Evolutionary conservation across 2,113 vertebrate genomes (phyloP).

Genomic region (Excalfactoria chinensis): DNA sequence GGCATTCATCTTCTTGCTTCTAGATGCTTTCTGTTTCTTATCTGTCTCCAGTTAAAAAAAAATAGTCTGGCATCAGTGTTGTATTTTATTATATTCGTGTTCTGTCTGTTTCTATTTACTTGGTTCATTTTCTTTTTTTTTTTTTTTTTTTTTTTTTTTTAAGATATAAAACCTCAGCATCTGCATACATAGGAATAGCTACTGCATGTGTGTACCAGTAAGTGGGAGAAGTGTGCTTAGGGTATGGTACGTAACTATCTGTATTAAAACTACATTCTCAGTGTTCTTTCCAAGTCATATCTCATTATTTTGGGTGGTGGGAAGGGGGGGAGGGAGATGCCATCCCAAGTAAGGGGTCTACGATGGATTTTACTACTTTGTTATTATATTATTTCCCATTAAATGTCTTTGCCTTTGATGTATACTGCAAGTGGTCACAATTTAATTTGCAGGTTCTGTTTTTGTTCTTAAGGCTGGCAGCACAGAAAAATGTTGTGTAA

Average conservation of each 20-base stretch:
- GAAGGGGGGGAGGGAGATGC: not conserved
- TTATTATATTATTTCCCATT: slow-evolving; percentile 31
- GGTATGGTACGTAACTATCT: not conserved
- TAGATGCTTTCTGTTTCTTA: slow-evolving; percentile 22
- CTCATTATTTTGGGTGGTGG: slow-evolving; percentile 16
- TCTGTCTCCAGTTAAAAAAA: slow-evolving; percentile 10
- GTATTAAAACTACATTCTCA: not conserved
- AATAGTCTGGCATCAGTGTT: not conserved
- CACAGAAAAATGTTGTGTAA: not conserved
- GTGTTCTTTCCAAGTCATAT: slow-evolving; percentile 1
- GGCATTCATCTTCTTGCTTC: not conserved
- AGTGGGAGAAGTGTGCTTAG: not conserved
- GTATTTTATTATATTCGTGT: not conserved
- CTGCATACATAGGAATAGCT: not conserved
- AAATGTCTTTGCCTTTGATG: slow-evolving; percentile 29
- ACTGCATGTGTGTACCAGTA: not conserved
- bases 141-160: fast-evolving
- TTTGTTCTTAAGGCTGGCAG: not conserved
- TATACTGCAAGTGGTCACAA: not conserved
- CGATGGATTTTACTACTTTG: slow-evolving; percentile 7
- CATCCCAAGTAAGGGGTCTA: not conserved
- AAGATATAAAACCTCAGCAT: not conserved
- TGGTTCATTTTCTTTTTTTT: too few relatives aligned
- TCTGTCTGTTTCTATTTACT: not conserved
- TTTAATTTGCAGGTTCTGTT: slow-evolving; percentile 35